phyloP scores from a whole-genome alignment of 2,888 invertebrate genomes.

The Drosophila neotestacea region DNA sequence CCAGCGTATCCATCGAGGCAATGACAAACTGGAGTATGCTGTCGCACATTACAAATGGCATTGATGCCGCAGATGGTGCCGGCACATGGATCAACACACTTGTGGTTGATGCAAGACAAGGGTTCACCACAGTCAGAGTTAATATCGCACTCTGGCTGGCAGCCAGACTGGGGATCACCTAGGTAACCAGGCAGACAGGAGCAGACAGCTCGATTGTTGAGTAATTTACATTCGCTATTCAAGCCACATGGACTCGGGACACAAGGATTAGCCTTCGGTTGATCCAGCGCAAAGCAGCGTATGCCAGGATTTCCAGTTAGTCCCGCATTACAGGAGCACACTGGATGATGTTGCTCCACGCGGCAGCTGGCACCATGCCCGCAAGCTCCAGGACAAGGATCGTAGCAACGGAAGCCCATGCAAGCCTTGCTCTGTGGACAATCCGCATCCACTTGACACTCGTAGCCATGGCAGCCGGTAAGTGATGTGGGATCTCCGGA shows the following conservation, averaged over 20 bases:
- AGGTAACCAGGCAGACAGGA: conserved; percentile 91
- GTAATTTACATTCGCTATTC: conserved; percentile 91
- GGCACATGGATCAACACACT: conserved; percentile 91
- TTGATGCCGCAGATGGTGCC: conserved; percentile 92
- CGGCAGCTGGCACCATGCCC: conserved; percentile 91
- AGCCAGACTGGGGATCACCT: conserved; percentile 92
- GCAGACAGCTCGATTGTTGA: conserved; percentile 90
- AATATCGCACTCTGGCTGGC: conserved; percentile 92
- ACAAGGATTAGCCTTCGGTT: conserved; percentile 88
- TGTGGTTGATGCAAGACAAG: conserved; percentile 91
- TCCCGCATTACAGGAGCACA: conserved; percentile 91
- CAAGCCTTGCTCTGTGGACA: conserved; percentile 91
- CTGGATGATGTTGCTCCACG: conserved; percentile 92
- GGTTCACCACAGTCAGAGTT: conserved; percentile 92
- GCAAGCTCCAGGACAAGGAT: conserved; percentile 93
- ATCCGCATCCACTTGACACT: conserved; percentile 92
- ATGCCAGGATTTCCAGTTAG: conserved; percentile 92
- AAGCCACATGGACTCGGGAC: conserved; percentile 91
- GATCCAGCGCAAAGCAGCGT: conserved; percentile 88
- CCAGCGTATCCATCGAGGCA: conserved; percentile 92
- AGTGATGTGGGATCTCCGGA: conserved; percentile 91
- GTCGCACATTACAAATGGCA: conserved; percentile 91
- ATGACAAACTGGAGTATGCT: conserved; percentile 93
- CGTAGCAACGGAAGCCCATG: conserved; percentile 91
- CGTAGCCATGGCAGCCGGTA: conserved; percentile 91